These are phyloP conservation scores for Papilio xuthus DNA, from an alignment of 1,140 invertebrate genomes.

Conservation along the genomic window DNA sequence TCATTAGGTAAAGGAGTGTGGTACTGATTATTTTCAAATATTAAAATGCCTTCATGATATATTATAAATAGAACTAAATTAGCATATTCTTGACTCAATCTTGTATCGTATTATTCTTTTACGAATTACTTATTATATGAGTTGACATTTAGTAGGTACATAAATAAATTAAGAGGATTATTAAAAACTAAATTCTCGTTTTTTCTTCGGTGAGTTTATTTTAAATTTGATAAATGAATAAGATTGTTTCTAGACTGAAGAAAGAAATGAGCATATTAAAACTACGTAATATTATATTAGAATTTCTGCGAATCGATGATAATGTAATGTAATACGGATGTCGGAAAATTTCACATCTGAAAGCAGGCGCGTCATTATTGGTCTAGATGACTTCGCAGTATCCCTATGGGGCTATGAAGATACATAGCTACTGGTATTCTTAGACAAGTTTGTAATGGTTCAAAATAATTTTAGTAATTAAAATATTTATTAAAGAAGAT, in stretches of 20 bases:
- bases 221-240: not conserved
- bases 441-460: not conserved
- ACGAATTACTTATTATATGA: not conserved
- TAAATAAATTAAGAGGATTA: not conserved
- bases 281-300: no score
- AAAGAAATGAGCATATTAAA: not conserved
- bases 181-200: not conserved
- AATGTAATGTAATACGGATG: not conserved
- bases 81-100: not conserved
- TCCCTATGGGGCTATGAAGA: not conserved
- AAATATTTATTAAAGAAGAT: no score
- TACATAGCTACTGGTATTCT: not conserved
- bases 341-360: not conserved
- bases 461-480: no score
- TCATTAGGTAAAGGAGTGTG: not conserved
- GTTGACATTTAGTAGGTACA: conserved; percentile 4
- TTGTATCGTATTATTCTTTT: not conserved
- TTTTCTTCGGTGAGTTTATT: not conserved
- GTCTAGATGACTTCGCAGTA: not conserved
- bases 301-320: not conserved
- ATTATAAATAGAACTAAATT: not conserved
- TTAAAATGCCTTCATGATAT: not conserved
- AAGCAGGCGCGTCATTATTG: not conserved
- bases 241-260: not conserved
- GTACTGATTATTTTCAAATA: not conserved